Conservation (phyloP, 2,113 vertebrate genomes). For the Phylloscopus whistleri region DNA sequence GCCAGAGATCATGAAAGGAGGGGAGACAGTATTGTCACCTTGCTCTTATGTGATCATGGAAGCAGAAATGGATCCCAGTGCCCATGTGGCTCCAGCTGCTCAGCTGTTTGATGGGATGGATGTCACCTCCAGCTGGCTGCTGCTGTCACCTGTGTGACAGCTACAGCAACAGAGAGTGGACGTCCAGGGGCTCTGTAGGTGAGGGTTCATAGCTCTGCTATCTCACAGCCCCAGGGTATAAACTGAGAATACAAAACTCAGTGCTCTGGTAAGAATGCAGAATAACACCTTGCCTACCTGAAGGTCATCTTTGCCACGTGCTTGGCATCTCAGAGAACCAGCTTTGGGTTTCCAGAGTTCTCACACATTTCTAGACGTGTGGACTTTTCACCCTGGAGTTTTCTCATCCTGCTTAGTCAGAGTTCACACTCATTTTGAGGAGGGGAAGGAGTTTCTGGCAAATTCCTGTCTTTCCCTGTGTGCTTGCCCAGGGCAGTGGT, state of each 20-base stretch:
- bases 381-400: neutral
- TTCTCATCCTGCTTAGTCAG: neutral
- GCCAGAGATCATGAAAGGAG: neutral
- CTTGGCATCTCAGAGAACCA: neutral
- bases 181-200: neutral
- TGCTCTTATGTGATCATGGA: neutral
- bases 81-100: neutral
- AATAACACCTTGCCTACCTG: neutral
- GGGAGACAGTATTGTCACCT: neutral
- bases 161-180: neutral
- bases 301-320: neutral
- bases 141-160: neutral
- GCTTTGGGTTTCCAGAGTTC: neutral
- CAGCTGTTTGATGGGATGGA: neutral
- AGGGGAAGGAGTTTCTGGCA: neutral
- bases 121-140: neutral
- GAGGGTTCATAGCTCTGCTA: neutral
- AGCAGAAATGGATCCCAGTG: neutral
- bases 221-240: neutral
- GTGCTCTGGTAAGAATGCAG: neutral
- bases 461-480: neutral
- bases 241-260: neutral
- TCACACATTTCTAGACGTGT: fast-evolving
- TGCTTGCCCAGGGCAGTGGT: neutral
- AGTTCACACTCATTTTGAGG: neutral